Evolutionary conservation across 2,113 vertebrate genomes (phyloP).

Genomic region (Polyodon spathula): DNA sequence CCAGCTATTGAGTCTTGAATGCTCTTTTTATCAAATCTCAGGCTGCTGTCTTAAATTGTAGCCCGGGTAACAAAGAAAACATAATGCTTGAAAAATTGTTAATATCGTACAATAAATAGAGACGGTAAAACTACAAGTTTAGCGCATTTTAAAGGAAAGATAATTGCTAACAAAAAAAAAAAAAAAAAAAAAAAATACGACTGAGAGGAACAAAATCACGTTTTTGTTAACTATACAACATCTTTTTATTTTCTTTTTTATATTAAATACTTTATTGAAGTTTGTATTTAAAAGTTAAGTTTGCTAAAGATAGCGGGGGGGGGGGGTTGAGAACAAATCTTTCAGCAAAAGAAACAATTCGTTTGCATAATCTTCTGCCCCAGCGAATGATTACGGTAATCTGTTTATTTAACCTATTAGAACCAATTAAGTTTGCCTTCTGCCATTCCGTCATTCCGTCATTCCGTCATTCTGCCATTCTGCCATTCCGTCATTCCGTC

Average conservation of each 20-base stretch:
- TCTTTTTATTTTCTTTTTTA: background rate
- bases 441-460: no score
- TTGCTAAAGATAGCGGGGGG: background rate
- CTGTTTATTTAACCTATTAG: conserved; percentile 10
- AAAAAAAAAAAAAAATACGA: background rate
- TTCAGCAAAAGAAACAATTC: background rate
- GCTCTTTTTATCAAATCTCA: conserved; percentile 29
- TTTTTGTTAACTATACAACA: background rate
- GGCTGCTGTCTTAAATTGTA: conserved; percentile 29
- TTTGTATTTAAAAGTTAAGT: no score
- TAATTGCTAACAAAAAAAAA: background rate
- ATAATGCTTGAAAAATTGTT: conserved; percentile 14
- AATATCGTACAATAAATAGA: background rate
- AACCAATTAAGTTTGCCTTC: conserved; percentile 3
- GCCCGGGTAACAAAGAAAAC: conserved; percentile 19
- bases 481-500: no score
- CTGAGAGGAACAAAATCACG: background rate
- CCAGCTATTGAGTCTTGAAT: conserved; percentile 37
- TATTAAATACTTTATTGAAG: no score
- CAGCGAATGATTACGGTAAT: conserved; percentile 11
- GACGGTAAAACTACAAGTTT: background rate
- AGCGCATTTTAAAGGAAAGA: background rate
- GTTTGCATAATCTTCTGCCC: conserved; percentile 10
- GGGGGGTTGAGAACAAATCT: background rate
- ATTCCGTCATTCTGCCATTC: no score